Evolutionary conservation across 2,797 vertebrate species (phyloP).

Genomic region (Leptatherina wallacei): DNA sequence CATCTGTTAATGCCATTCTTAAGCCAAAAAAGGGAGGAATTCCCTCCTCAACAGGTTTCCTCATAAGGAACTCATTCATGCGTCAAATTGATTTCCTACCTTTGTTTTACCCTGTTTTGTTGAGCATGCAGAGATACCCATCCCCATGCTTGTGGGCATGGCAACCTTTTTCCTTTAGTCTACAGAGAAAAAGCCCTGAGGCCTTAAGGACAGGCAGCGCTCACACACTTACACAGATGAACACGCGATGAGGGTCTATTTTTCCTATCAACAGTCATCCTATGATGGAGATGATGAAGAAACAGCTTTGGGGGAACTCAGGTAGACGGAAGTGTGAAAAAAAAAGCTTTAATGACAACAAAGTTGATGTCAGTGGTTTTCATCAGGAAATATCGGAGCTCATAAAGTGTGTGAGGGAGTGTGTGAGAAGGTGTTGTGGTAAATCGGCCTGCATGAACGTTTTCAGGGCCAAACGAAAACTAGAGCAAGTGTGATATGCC

Average conservation of each 20-base stretch:
- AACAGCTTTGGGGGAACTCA: conserved; percentile 14
- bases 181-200: conserved; percentile 21
- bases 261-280: neutral
- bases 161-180: conserved; percentile 46
- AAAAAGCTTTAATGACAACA: conserved; percentile 6
- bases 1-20: conserved; percentile 54
- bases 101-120: conserved; percentile 62
- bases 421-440: conserved; percentile 50
- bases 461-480: conserved; percentile 60
- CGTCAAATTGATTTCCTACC: conserved; percentile 75
- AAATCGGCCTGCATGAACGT: conserved; percentile 48
- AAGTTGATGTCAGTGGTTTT: conserved; percentile 16
- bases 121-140: conserved; percentile 32
- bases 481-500: conserved; percentile 65
- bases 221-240: conserved; percentile 24
- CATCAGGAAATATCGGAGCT: conserved; percentile 41
- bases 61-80: conserved; percentile 57
- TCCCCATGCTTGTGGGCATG: conserved; percentile 39
- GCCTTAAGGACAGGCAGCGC: conserved; percentile 15
- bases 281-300: conserved; percentile 21
- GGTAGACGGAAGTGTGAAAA: conserved; percentile 1
- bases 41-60: conserved; percentile 75
- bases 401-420: conserved; percentile 31
- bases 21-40: conserved; percentile 64
- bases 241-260: conserved; percentile 10